Evolutionary conservation across 2,888 invertebrate species (phyloP), one percentile per base, ranked within the genome.

Genomic region (Ellobium chinense): DNA sequence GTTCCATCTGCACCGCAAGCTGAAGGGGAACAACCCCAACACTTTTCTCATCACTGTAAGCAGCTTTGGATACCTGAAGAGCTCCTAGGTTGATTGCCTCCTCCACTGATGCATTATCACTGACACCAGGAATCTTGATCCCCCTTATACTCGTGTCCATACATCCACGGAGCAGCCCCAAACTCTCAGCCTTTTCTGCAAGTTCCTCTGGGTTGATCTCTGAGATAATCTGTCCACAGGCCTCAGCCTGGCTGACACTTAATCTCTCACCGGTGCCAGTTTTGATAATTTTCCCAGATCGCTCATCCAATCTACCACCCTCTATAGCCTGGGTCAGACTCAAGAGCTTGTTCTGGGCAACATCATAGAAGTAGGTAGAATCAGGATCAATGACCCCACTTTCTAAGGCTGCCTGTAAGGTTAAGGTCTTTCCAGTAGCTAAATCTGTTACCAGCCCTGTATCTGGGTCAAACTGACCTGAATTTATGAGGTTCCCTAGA

Each of bases 241-340:
- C 95, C 86, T 98, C 97, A 2, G 98, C 98, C 93, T 99, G 97
- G 85, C 97, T 96, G 75, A 99, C 96, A 29, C 97, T 97, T 90
- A 99, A 94, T 85, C 96, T 95, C 92, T 97, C 96, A 85, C 96
- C 97, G 0, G 97, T 97, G 89, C 95, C 95, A 31, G 97, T 84
- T 69, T 89, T 88, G 54, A 88, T 84, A 73, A 90, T 86, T 80
- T 87, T 87, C 24, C 90, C 91, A 14, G 88, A 88, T 37, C 87
- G 86, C 21, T 88, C 85, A 81, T 90, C 88, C 76, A 89, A 89
- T 18, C 88, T 85, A 3, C 90, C 91, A 65, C 85, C 85, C 65
- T 91, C 88, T 31, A 91, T 86, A 14, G 90, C 91, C 12, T 85
- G 78, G 9, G 87, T 81, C 29, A 92, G 84, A 65, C 89, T 90